Conservation (phyloP, 2,797 vertebrate species). For the Pelochelys cantorii region DNA sequence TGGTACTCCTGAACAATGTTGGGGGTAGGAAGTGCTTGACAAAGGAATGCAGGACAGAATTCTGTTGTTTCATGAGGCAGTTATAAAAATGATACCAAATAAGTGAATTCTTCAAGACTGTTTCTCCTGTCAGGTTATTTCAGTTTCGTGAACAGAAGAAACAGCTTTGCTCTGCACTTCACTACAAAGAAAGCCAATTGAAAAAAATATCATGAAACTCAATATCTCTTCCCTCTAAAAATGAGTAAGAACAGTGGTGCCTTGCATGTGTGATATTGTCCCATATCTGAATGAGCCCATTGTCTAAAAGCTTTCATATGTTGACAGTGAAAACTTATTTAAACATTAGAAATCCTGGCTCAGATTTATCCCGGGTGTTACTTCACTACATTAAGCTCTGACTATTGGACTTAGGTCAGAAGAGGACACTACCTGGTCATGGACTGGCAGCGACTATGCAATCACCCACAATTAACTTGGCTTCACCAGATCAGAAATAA, state of each 20-base stretch:
- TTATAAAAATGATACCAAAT: not conserved
- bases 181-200: not conserved
- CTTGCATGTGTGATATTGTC: not conserved
- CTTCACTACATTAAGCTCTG: not conserved
- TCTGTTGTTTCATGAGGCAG: not conserved
- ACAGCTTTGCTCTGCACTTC: not conserved
- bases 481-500: not conserved
- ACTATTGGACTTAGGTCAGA: not conserved
- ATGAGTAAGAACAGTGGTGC: not conserved
- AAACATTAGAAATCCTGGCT: not conserved
- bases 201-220: not conserved
- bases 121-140: not conserved
- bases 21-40: not conserved
- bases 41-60: not conserved
- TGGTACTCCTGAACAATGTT: not conserved
- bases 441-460: not conserved
- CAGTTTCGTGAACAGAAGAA: not conserved
- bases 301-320: not conserved
- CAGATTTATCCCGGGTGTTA: not conserved
- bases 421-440: not conserved
- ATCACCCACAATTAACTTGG: not conserved
- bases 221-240: not conserved
- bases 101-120: not conserved
- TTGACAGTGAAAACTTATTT: not conserved
- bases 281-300: not conserved